A percentile compares a stretch with the other conserved stretches of the same genome.
These are phyloP conservation scores for Lepidothrix coronata DNA, from an alignment of 2,113 vertebrate genomes.

Conservation along the genomic window DNA sequence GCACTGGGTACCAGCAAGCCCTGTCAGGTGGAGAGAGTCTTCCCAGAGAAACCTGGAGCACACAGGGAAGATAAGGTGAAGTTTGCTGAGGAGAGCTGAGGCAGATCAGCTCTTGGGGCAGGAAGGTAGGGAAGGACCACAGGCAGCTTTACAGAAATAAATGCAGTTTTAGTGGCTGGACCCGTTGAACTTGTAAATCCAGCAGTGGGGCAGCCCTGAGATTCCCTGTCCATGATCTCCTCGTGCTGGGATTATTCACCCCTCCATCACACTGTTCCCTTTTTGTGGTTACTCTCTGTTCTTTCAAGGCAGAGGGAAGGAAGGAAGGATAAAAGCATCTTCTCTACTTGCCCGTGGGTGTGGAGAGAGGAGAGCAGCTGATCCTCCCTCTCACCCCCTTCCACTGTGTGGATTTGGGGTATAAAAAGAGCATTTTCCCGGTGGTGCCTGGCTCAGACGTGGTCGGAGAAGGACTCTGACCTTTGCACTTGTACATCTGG, in stretches of 20 bases:
- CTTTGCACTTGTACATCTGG: background rate
- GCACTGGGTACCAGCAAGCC: background rate
- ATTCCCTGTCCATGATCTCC: background rate
- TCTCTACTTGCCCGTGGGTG: accelerated
- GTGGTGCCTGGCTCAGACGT: accelerated
- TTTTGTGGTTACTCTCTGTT: background rate
- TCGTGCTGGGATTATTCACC: background rate
- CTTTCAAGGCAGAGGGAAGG: background rate
- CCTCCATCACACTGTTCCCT: background rate
- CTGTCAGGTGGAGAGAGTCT: background rate
- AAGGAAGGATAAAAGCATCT: background rate
- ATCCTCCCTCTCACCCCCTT: background rate
- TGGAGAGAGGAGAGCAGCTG: background rate
- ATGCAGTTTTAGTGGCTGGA: background rate
- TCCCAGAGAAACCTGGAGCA: background rate
- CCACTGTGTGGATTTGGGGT: accelerated
- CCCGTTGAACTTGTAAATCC: background rate
- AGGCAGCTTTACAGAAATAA: background rate
- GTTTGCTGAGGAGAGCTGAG: background rate
- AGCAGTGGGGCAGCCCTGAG: background rate
- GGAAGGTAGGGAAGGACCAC: background rate
- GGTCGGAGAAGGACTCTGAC: background rate
- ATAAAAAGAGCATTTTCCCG: background rate
- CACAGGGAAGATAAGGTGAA: background rate
- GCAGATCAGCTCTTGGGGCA: background rate